A percentile compares a stretch with the other conserved stretches of the same genome.
Evolutionary conservation across 1,140 invertebrate species (phyloP).

Genomic region (Pseudomyrmex flavicornis): DNA sequence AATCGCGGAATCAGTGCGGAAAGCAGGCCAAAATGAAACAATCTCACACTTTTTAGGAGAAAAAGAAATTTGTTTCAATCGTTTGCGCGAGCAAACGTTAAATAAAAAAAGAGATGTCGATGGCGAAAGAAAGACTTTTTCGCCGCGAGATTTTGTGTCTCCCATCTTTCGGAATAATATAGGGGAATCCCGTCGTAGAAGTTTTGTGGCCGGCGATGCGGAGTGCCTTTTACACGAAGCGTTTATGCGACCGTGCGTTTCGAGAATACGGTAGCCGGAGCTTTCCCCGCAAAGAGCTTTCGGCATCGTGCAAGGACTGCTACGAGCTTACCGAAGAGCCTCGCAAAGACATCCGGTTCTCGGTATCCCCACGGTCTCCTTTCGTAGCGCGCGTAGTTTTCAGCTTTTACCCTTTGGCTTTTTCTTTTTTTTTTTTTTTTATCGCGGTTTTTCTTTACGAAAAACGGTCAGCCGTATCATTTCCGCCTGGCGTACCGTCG

Average conservation of each 20-base stretch:
- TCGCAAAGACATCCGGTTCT: slow-evolving; percentile 65
- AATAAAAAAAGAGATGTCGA: not conserved
- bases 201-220: slow-evolving; percentile 16
- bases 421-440: slow-evolving; percentile 25
- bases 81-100: not conserved
- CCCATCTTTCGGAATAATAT: slow-evolving; percentile 31
- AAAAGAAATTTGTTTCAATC: not conserved
- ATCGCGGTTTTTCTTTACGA: slow-evolving; percentile 60
- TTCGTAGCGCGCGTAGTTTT: slow-evolving; percentile 56
- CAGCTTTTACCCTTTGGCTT: slow-evolving; percentile 51
- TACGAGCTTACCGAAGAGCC: slow-evolving; percentile 68
- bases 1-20: too few relatives aligned
- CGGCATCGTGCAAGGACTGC: slow-evolving; percentile 62
- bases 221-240: slow-evolving; percentile 51
- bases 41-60: too few relatives aligned
- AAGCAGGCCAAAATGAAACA: too few relatives aligned
- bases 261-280: slow-evolving; percentile 35
- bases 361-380: slow-evolving; percentile 70
- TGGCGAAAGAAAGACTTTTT: not conserved
- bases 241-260: slow-evolving; percentile 58
- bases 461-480: slow-evolving; percentile 65
- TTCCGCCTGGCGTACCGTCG: slow-evolving; percentile 33
- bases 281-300: slow-evolving; percentile 33
- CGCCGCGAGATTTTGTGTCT: not conserved
- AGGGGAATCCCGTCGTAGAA: not conserved